phyloP scores from a whole-genome alignment of 2,797 vertebrate species.

The Notolepis coatsorum region DNA sequence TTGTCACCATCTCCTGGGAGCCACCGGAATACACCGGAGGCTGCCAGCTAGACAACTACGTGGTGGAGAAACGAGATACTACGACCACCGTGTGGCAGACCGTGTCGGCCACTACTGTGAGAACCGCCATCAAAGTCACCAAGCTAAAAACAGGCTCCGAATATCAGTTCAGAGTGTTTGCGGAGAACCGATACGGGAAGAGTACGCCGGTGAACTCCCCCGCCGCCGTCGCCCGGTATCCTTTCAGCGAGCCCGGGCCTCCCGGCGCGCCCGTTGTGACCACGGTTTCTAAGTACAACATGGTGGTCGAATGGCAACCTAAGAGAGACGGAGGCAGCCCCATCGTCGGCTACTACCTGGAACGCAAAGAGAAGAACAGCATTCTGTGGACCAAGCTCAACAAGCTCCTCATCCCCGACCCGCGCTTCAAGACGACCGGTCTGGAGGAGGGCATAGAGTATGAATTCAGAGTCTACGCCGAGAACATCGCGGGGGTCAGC shows the following conservation, averaged over 20 bases:
- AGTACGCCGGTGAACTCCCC: slow-evolving; percentile 88
- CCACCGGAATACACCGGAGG: slow-evolving; percentile 91
- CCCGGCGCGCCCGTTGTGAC: slow-evolving; percentile 89
- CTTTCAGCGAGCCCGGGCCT: slow-evolving; percentile 89
- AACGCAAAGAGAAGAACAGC: slow-evolving; percentile 95
- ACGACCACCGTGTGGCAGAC: slow-evolving; percentile 88
- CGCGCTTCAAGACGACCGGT: slow-evolving; percentile 90
- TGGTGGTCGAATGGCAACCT: slow-evolving; percentile 91
- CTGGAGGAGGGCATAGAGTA: slow-evolving; percentile 94
- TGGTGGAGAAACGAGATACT: slow-evolving; percentile 93
- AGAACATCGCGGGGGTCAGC: slow-evolving; percentile 92
- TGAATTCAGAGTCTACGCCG: slow-evolving; percentile 92
- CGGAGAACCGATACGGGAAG: slow-evolving; percentile 95
- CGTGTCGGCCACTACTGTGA: slow-evolving; percentile 93
- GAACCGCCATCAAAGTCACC: slow-evolving; percentile 91
- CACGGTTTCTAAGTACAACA: slow-evolving; percentile 88
- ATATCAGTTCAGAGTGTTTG: slow-evolving; percentile 95
- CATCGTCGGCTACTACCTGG: slow-evolving; percentile 90
- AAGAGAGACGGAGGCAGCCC: slow-evolving; percentile 91
- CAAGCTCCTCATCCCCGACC: slow-evolving; percentile 87
- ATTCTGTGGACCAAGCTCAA: slow-evolving; percentile 94
- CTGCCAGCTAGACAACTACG: slow-evolving; percentile 94
- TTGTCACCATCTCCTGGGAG: slow-evolving; percentile 89
- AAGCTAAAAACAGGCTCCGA: slow-evolving; percentile 91
- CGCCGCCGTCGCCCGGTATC: slow-evolving; percentile 88